Percentiles rank a stretch among this genome's conserved stretches.
Conservation (phyloP, 2,888 invertebrate genomes). For the Branchipolynoe longqiensis region DNA sequence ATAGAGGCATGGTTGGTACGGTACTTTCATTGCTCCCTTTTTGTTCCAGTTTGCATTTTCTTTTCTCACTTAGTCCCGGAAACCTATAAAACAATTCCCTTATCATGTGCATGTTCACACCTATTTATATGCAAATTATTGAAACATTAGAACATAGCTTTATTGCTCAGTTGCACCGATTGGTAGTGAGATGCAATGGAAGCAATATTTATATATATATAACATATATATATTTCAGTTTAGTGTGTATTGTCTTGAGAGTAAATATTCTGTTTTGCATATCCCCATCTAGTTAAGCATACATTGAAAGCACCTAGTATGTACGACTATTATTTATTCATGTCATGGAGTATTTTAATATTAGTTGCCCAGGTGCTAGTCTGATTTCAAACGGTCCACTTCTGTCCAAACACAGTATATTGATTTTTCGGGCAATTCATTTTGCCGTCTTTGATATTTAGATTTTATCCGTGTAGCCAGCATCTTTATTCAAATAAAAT, state of each 20-base stretch:
- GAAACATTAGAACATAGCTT: not conserved
- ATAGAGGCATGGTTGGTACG: not conserved
- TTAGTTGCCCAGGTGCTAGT: slow-evolving; percentile 36
- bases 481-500: slow-evolving; percentile 45
- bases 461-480: slow-evolving; percentile 31
- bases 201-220: slow-evolving; percentile 32
- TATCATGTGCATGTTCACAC: not conserved
- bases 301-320: not conserved
- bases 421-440: not conserved
- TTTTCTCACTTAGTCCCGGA: not conserved
- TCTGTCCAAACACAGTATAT: slow-evolving; percentile 18
- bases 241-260: slow-evolving; percentile 8
- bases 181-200: slow-evolving; percentile 42
- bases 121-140: slow-evolving; percentile 6
- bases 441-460: slow-evolving; percentile 1
- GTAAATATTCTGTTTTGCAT: not conserved
- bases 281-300: not conserved
- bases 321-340: slow-evolving; percentile 32
- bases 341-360: slow-evolving; percentile 15
- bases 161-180: slow-evolving; percentile 37
- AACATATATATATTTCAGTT: too few species aligned
- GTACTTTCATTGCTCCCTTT: not conserved
- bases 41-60: not conserved
- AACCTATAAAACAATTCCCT: not conserved
- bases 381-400: not conserved